Conservation (phyloP, 2,113 vertebrate genomes). For the Gopherus flavomarginatus region DNA sequence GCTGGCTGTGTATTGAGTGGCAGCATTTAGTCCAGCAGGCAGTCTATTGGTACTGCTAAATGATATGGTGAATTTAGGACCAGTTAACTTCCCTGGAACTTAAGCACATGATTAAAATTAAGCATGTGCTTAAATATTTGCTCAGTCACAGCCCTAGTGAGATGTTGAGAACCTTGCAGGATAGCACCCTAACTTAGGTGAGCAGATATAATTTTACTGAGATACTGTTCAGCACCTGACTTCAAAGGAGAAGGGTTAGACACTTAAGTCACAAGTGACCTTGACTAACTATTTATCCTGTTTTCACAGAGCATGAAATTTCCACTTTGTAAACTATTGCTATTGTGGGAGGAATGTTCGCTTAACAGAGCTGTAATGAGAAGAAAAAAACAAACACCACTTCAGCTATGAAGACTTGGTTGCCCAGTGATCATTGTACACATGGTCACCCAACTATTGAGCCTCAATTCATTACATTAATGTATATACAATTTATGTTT, state of each 20-base stretch:
- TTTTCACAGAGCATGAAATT: neutral
- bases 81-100: neutral
- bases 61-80: neutral
- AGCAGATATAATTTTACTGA: slow-evolving; percentile 7
- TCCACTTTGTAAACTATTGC: slow-evolving; percentile 20
- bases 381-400: neutral
- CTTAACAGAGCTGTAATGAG: slow-evolving; percentile 1
- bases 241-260: slow-evolving; percentile 3
- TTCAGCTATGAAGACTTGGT: slow-evolving; percentile 15
- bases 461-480: neutral
- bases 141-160: neutral
- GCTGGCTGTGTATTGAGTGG: neutral
- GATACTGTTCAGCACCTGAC: slow-evolving; percentile 6
- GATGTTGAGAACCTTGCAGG: neutral
- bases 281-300: neutral
- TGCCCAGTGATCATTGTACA: neutral
- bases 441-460: neutral
- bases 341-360: neutral
- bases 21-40: neutral
- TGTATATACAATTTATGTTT: neutral
- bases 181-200: neutral
- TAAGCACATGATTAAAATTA: neutral
- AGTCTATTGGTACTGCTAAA: neutral
- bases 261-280: neutral
- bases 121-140: accelerated